Evolutionary conservation across 2,113 vertebrate species (phyloP).

Genomic region (Leucopsar rothschildi): DNA sequence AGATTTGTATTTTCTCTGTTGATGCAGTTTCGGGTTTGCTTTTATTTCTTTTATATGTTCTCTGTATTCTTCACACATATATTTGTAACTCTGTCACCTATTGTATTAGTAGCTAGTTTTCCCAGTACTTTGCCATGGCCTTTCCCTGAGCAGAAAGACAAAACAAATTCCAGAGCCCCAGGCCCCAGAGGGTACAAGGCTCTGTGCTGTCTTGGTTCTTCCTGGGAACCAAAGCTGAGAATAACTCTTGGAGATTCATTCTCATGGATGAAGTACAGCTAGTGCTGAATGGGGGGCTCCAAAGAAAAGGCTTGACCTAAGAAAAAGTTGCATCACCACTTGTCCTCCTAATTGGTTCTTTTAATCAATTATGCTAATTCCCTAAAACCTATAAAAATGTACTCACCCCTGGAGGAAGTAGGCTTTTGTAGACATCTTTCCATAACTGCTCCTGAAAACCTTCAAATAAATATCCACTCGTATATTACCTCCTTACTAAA

Average conservation of each 20-base stretch:
- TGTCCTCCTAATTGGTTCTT: neutral
- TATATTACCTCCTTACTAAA: neutral
- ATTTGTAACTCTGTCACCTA: neutral
- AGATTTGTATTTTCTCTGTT: neutral
- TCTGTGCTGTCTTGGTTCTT: neutral
- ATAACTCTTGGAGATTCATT: accelerated
- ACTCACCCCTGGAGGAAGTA: neutral
- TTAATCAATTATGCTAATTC: neutral
- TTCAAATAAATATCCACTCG: neutral
- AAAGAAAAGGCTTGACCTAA: neutral
- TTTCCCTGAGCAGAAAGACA: neutral
- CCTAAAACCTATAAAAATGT: neutral
- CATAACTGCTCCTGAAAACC: neutral
- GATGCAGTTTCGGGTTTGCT: neutral
- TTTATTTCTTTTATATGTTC: neutral
- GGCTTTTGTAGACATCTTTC: neutral
- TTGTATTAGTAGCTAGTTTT: neutral
- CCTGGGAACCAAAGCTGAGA: neutral
- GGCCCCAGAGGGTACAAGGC: accelerated
- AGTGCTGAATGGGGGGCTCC: neutral
- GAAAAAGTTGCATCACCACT: neutral
- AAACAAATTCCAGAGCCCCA: neutral
- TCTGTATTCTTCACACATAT: neutral
- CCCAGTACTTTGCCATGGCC: neutral
- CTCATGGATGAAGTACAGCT: neutral